A percentile compares a stretch with the other conserved stretches of the same genome.
Evolutionary conservation across 2,797 vertebrate genomes (phyloP).

Genomic region (Triplophysa bombifrons): DNA sequence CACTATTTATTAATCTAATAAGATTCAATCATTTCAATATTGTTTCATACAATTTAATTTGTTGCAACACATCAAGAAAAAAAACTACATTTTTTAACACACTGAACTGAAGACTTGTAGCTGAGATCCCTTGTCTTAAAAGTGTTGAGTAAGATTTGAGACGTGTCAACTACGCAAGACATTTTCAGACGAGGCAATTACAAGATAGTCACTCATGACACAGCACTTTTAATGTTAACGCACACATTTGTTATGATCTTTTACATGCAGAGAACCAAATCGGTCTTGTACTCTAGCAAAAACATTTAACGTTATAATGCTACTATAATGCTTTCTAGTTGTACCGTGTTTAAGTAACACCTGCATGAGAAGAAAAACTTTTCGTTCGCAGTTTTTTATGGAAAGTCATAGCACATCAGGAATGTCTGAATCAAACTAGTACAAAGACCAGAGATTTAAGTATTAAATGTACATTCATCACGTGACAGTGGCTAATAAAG

Average conservation of each 20-base stretch:
- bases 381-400: not conserved
- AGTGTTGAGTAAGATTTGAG: too few species aligned
- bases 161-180: too few species aligned
- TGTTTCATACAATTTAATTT: too few species aligned
- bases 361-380: not conserved
- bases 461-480: not conserved
- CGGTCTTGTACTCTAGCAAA: not conserved
- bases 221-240: not conserved
- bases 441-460: not conserved
- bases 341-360: too few species aligned
- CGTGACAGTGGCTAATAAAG: not conserved
- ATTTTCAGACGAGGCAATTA: too few species aligned
- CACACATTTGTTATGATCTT: not conserved
- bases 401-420: not conserved
- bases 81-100: too few species aligned
- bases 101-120: too few species aligned
- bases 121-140: too few species aligned
- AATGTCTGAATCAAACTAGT: not conserved
- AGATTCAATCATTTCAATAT: too few species aligned
- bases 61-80: too few species aligned
- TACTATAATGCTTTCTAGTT: too few species aligned
- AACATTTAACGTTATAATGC: not conserved
- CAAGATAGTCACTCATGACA: not conserved
- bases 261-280: conserved; percentile 36
- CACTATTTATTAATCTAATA: too few species aligned